Conservation (phyloP, 2,888 invertebrate genomes). For the Mythimna ferrago region DNA sequence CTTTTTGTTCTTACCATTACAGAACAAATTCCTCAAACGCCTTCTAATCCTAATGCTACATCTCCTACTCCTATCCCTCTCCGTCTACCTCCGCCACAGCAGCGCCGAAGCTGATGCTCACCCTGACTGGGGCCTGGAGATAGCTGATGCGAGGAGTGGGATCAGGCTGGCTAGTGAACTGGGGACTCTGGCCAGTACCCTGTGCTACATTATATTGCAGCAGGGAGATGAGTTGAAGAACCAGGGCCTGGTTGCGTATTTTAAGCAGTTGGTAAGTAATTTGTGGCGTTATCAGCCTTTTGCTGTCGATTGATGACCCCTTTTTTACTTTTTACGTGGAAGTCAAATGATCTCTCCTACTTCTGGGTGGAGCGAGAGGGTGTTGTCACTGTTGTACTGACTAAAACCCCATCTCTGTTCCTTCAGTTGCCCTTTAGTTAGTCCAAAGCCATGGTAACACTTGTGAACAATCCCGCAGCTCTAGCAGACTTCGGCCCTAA, state of each 20-base stretch:
- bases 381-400: too few relatives aligned
- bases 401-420: too few relatives aligned
- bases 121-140: slow-evolving; percentile 82
- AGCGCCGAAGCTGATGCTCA: slow-evolving; percentile 80
- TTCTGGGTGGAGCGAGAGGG: too few relatives aligned
- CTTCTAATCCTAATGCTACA: slow-evolving; percentile 97
- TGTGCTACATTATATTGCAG: slow-evolving; percentile 97
- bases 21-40: slow-evolving; percentile 98
- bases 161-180: slow-evolving; percentile 95
- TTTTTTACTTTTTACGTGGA: too few relatives aligned
- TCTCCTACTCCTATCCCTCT: slow-evolving; percentile 96
- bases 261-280: slow-evolving; percentile 95
- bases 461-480: too few relatives aligned
- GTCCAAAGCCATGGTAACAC: too few relatives aligned
- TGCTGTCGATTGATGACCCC: too few relatives aligned
- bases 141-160: slow-evolving; percentile 82
- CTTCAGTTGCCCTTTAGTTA: too few relatives aligned
- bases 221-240: slow-evolving; percentile 98
- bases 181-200: slow-evolving; percentile 95
- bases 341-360: too few relatives aligned
- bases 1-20: slow-evolving; percentile 62
- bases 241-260: slow-evolving; percentile 97
- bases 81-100: slow-evolving; percentile 96
- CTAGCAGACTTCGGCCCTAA: too few relatives aligned
- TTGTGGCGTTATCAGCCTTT: not conserved